Conservation (phyloP, 2,113 vertebrate genomes). For the Rafetus swinhoei region DNA sequence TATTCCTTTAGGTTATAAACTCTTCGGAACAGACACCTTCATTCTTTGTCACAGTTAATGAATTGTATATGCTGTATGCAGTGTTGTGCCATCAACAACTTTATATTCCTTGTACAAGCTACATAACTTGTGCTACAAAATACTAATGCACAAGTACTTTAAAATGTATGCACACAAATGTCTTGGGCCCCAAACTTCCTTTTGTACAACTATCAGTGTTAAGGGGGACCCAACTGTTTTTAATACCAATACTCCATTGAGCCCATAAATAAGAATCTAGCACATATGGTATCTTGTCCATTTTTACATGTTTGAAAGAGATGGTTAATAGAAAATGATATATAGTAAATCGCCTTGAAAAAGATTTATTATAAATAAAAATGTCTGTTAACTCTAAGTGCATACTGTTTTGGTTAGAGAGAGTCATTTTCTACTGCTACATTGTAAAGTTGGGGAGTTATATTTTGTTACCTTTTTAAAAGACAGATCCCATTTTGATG, state of each 20-base stretch:
- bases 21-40: background rate
- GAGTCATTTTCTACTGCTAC: background rate
- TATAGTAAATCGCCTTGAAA: background rate
- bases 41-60: background rate
- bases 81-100: background rate
- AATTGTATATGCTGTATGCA: background rate
- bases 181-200: background rate
- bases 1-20: background rate
- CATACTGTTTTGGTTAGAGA: background rate
- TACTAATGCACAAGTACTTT: background rate
- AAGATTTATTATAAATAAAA: background rate
- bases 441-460: background rate
- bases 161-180: no score
- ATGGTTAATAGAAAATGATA: background rate
- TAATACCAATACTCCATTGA: background rate
- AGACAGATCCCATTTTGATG: background rate
- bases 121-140: background rate
- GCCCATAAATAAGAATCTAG: background rate
- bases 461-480: background rate
- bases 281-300: background rate
- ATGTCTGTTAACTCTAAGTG: background rate
- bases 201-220: background rate
- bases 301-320: background rate
- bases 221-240: background rate
- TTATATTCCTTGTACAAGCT: background rate